Percentiles rank a stretch among this genome's conserved stretches.
These are phyloP conservation scores for Semotilus atromaculatus DNA, from an alignment of 2,797 vertebrate genomes.

Conservation along the genomic window DNA sequence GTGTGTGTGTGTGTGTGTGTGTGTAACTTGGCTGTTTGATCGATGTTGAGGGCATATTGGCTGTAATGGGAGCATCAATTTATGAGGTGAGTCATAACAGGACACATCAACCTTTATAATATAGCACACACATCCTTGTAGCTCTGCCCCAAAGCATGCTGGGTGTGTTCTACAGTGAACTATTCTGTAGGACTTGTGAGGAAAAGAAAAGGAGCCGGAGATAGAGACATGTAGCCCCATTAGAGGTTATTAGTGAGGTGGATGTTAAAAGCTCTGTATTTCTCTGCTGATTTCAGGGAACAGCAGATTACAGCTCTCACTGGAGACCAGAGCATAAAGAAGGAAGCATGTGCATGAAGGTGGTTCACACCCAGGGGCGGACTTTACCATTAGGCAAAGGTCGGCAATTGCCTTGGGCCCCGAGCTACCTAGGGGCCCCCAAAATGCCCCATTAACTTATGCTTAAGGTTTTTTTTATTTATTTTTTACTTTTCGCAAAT, in stretches of 20 bases:
- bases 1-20: constrained; percentile 17
- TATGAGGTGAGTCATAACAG: constrained; percentile 46
- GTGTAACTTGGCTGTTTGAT: constrained; percentile 27
- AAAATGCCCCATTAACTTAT: too few species aligned
- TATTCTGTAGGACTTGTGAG: constrained; percentile 14
- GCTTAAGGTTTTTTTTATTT: too few species aligned
- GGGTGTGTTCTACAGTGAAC: constrained; percentile 5
- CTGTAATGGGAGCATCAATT: constrained; percentile 54
- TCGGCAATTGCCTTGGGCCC: too few species aligned
- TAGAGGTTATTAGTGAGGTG: constrained; percentile 54
- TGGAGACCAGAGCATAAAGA: constrained; percentile 14
- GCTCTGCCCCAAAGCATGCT: constrained; percentile 13
- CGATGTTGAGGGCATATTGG: constrained; percentile 53
- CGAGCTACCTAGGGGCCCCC: too few species aligned
- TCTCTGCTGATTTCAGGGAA: constrained; percentile 54
- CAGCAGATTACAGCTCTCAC: constrained; percentile 32
- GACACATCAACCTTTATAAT: constrained; percentile 26
- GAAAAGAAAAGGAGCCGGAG: constrained; percentile 17
- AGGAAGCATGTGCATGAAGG: background rate
- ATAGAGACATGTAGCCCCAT: constrained; percentile 45
- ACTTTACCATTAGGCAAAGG: too few species aligned
- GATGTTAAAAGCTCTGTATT: constrained; percentile 53
- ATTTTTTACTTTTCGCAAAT: too few species aligned
- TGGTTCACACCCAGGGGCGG: background rate
- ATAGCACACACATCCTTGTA: background rate